Evolutionary conservation across 2,888 invertebrate genomes (phyloP).

Genomic region (Clusia tigrina): DNA sequence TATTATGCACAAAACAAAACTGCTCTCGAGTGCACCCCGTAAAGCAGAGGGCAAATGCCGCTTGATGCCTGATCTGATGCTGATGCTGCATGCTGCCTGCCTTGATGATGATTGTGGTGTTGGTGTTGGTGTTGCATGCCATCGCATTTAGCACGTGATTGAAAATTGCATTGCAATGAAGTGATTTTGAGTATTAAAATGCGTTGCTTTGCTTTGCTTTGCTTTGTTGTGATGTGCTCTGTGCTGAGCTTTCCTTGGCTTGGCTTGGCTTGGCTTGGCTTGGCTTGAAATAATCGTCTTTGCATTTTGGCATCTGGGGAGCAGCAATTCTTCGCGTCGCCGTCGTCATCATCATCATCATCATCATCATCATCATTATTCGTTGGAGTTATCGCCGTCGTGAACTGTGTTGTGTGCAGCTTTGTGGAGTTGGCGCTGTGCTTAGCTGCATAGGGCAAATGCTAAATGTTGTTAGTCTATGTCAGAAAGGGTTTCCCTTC

Average conservation of each 20-base stretch:
- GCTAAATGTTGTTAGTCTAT: no score
- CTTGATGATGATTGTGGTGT: constrained; percentile 27
- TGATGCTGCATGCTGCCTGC: constrained; percentile 37
- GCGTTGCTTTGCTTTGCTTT: constrained; percentile 3
- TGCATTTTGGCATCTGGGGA: constrained; percentile 11
- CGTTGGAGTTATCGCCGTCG: no score
- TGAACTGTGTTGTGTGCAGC: no score
- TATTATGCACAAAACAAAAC: constrained; percentile 46
- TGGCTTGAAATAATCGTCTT: constrained; percentile 24
- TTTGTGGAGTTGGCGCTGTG: background rate
- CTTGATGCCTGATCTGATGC: background rate
- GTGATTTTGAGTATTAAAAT: constrained; percentile 42
- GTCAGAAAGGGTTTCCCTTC: background rate
- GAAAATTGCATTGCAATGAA: constrained; percentile 53
- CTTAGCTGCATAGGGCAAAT: background rate
- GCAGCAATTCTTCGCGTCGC: background rate
- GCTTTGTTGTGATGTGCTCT: no score
- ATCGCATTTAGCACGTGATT: constrained; percentile 56
- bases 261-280: constrained; percentile 7
- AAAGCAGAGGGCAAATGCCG: background rate
- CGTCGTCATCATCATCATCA: background rate
- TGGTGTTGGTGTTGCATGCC: background rate
- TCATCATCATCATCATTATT: background rate
- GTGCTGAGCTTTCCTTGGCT: background rate
- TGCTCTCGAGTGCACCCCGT: constrained; percentile 32